These are phyloP conservation scores for Sesia bembeciformis DNA, from an alignment of 2,888 invertebrate species.

Conservation along the genomic window DNA sequence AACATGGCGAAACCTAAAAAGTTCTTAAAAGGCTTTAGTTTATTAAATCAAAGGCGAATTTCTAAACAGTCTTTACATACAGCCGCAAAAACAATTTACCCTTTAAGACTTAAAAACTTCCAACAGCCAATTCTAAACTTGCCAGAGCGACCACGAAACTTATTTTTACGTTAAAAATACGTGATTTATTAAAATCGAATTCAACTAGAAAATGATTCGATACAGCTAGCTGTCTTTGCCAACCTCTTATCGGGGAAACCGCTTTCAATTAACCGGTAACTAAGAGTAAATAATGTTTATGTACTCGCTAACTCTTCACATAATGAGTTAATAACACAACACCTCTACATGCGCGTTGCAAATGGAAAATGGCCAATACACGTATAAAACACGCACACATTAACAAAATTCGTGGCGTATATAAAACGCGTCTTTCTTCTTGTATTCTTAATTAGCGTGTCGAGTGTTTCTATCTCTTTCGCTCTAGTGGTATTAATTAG, in stretches of 20 bases:
- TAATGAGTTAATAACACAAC: constrained; percentile 71
- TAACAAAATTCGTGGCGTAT: constrained; percentile 51
- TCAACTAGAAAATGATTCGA: constrained; percentile 19
- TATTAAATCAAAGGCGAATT: neutral
- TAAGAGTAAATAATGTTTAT: constrained; percentile 39
- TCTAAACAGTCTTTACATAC: neutral
- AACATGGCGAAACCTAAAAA: no score
- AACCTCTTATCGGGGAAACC: constrained; percentile 58
- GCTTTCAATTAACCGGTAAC: constrained; percentile 71
- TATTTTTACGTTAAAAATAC: constrained; percentile 16
- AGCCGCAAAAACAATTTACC: neutral
- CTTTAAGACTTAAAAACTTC: neutral
- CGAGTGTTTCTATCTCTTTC: constrained; percentile 55
- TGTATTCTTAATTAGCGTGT: constrained; percentile 82
- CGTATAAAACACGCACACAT: constrained; percentile 35
- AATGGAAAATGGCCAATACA: constrained; percentile 46
- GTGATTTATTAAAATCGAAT: constrained; percentile 33
- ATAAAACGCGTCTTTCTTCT: constrained; percentile 77
- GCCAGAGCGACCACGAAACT: constrained; percentile 1
- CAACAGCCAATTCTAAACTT: neutral
- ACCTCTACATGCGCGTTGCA: constrained; percentile 46
- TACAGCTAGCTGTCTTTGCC: constrained; percentile 50
- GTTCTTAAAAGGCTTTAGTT: neutral
- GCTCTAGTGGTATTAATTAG: constrained; percentile 59
- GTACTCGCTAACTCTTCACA: constrained; percentile 67